Evolutionary conservation across 2,888 invertebrate genomes (phyloP).

Genomic region (Tubiluchus corallicola): DNA sequence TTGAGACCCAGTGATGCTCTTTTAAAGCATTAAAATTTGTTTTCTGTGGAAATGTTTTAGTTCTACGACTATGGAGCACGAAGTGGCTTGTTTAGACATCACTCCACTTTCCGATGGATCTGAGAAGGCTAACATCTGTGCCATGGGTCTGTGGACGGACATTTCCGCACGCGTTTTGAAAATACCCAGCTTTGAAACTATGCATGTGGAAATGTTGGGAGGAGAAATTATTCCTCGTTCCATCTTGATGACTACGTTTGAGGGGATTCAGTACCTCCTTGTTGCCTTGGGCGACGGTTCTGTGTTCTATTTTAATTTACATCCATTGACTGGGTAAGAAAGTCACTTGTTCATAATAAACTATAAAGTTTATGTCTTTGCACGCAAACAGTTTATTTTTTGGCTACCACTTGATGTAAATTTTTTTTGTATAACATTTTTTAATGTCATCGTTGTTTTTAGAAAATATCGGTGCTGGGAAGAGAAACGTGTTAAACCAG

Average conservation of each 20-base stretch:
- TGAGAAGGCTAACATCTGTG: slow-evolving; percentile 50
- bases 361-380: too few relatives aligned
- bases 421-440: too few relatives aligned
- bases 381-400: too few relatives aligned
- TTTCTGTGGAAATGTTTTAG: slow-evolving; percentile 19
- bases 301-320: slow-evolving; percentile 81
- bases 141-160: slow-evolving; percentile 92
- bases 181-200: slow-evolving; percentile 55
- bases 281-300: slow-evolving; percentile 87
- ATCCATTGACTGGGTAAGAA: slow-evolving; percentile 36
- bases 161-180: slow-evolving; percentile 72
- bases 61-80: slow-evolving; percentile 52
- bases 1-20: too few relatives aligned
- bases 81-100: slow-evolving; percentile 88
- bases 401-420: too few relatives aligned
- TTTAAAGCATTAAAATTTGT: too few relatives aligned
- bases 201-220: slow-evolving; percentile 68
- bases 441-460: too few relatives aligned
- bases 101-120: slow-evolving; percentile 47
- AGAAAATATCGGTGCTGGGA: too few relatives aligned
- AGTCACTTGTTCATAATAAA: too few relatives aligned
- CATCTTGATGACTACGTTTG: slow-evolving; percentile 79
- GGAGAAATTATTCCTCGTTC: slow-evolving; percentile 95
- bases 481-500: too few relatives aligned
- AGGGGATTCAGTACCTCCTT: slow-evolving; percentile 46